Evolutionary conservation across 2,113 vertebrate genomes (phyloP).

Genomic region (Lampris incognitus): DNA sequence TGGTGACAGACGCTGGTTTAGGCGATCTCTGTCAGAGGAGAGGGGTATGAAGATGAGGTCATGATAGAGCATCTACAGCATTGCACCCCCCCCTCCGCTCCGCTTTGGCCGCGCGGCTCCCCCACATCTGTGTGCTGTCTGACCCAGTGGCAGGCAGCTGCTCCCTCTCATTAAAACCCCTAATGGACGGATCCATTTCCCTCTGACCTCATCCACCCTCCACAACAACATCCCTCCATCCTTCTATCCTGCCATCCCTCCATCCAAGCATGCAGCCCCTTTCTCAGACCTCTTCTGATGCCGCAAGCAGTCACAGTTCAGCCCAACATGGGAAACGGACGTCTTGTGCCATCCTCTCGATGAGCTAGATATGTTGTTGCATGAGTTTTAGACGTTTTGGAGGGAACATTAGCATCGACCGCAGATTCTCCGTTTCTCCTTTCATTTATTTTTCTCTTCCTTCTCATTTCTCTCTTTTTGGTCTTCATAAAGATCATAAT

Average conservation of each 20-base stretch:
- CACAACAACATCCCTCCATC: conserved; percentile 62
- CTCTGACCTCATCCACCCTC: conserved; percentile 80
- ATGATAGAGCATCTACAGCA: conserved; percentile 42
- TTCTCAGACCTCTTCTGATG: conserved; percentile 14
- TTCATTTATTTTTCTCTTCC: background rate
- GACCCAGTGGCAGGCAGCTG: conserved; percentile 78
- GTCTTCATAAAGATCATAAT: background rate
- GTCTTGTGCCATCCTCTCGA: background rate
- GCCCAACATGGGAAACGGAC: background rate
- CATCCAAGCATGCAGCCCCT: conserved; percentile 24
- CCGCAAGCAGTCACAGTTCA: conserved; percentile 17
- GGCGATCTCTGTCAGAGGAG: conserved; percentile 28
- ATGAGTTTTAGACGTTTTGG: no score
- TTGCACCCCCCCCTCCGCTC: conserved; percentile 32
- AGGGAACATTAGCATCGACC: no score
- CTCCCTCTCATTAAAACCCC: conserved; percentile 76
- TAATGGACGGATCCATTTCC: conserved; percentile 81
- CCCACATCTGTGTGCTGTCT: conserved; percentile 75
- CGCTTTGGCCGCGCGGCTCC: conserved; percentile 41
- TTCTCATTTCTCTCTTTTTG: background rate
- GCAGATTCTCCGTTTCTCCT: background rate
- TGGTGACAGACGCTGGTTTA: conserved; percentile 26
- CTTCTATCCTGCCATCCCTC: conserved; percentile 33
- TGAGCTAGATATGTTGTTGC: background rate
- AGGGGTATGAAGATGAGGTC: conserved; percentile 58